A percentile compares a stretch with the other conserved stretches of the same genome.
Evolutionary conservation across 2,888 invertebrate genomes (phyloP).

Genomic region (Epinotia bilunana): DNA sequence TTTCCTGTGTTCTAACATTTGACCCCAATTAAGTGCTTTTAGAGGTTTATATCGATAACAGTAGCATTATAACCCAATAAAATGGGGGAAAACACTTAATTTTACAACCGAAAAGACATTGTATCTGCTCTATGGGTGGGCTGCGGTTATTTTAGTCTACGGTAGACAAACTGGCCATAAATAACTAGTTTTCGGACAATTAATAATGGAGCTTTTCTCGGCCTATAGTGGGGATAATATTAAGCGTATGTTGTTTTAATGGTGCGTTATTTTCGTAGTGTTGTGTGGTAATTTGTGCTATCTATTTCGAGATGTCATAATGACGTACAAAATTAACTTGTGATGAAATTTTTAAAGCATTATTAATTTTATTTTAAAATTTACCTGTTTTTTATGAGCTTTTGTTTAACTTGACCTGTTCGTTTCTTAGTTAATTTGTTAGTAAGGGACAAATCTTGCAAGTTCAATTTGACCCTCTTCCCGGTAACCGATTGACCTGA

Average conservation of each 20-base stretch:
- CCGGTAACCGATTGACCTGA: too few species aligned
- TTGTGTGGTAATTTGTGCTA: conserved; percentile 31
- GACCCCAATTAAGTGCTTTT: conserved; percentile 58
- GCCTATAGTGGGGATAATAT: conserved; percentile 58
- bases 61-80: conserved; percentile 64
- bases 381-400: neutral
- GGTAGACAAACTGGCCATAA: conserved; percentile 74
- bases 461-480: too few species aligned
- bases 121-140: conserved; percentile 73
- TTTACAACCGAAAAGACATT: conserved; percentile 67
- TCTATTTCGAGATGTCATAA: conserved; percentile 18
- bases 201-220: conserved; percentile 74
- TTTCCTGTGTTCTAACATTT: conserved; percentile 38
- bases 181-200: conserved; percentile 80
- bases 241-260: conserved; percentile 38
- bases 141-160: conserved; percentile 70
- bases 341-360: neutral
- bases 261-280: conserved; percentile 18
- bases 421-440: too few species aligned
- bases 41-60: conserved; percentile 57
- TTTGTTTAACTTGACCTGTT: too few species aligned
- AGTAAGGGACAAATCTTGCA: too few species aligned
- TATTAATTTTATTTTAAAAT: neutral
- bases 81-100: conserved; percentile 65
- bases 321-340: conserved; percentile 12